Evolutionary conservation across 92 coral and sea anemone genomes (phyloP).

Genomic region (Galaxea fascicularis): DNA sequence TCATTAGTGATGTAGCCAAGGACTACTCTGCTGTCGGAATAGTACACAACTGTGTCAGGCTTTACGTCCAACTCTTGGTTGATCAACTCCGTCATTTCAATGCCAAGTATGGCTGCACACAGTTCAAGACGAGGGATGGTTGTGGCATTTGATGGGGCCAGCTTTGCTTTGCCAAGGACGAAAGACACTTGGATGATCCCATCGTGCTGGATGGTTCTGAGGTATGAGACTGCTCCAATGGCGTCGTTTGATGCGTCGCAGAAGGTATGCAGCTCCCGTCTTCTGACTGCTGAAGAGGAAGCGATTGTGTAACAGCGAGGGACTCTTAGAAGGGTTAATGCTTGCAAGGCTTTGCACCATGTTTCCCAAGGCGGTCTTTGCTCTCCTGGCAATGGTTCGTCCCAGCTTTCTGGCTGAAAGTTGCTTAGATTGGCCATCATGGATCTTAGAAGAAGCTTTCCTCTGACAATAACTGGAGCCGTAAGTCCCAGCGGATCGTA

Average conservation of each 20-base stretch:
- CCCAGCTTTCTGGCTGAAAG: slow-evolving; percentile 2
- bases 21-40: slow-evolving; percentile 50
- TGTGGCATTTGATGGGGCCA: slow-evolving; percentile 59
- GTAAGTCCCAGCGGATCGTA: slow-evolving; percentile 47
- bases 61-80: slow-evolving; percentile 8
- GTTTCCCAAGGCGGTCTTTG: too few species aligned
- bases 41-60: slow-evolving; percentile 12
- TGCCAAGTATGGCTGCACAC: slow-evolving; percentile 58
- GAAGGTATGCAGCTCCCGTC: too few species aligned
- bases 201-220: slow-evolving; percentile 47
- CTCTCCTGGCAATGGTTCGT: slow-evolving; percentile 10
- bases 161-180: slow-evolving; percentile 69
- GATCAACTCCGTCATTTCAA: slow-evolving; percentile 34
- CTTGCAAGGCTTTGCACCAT: too few species aligned
- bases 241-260: slow-evolving; percentile 61
- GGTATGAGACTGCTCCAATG: slow-evolving; percentile 62
- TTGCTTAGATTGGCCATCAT: slow-evolving; percentile 9
- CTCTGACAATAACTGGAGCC: slow-evolving; percentile 41
- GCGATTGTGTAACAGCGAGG: too few species aligned
- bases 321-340: too few species aligned
- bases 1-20: slow-evolving; percentile 52
- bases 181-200: slow-evolving; percentile 53
- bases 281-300: too few species aligned
- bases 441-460: slow-evolving; percentile 19
- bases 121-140: slow-evolving; percentile 56